phyloP scores from a whole-genome alignment of 2,888 invertebrate genomes.

The Beris chalybata region DNA sequence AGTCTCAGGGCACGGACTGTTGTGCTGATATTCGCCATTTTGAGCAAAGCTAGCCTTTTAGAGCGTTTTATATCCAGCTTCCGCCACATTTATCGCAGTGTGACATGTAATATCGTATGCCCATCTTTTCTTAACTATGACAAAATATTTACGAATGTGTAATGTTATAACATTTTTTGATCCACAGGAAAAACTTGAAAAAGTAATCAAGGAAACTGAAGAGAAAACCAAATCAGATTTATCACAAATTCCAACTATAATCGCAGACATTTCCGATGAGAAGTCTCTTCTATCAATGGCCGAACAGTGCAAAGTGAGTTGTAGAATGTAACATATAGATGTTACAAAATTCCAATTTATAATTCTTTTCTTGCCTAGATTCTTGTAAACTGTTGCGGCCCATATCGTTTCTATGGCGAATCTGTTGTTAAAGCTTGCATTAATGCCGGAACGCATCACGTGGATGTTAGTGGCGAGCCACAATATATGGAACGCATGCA shows the following conservation, averaged over 20 bases:
- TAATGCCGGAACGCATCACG: constrained; percentile 77
- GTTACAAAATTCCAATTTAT: neutral
- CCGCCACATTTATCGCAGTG: too few species aligned
- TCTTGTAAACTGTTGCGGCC: constrained; percentile 91
- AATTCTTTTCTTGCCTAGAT: constrained; percentile 38
- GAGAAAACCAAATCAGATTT: constrained; percentile 59
- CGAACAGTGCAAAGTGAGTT: constrained; percentile 65
- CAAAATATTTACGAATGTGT: too few species aligned
- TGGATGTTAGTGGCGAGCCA: constrained; percentile 94
- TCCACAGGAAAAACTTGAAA: constrained; percentile 56
- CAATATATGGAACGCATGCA: constrained; percentile 86
- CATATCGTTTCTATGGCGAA: constrained; percentile 85
- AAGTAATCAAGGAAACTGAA: constrained; percentile 57
- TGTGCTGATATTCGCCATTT: too few species aligned
- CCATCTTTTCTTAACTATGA: too few species aligned
- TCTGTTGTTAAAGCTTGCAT: constrained; percentile 87
- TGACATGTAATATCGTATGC: too few species aligned
- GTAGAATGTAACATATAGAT: neutral
- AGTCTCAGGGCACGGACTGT: too few species aligned
- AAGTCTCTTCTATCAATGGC: constrained; percentile 81
- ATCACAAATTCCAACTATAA: constrained; percentile 66
- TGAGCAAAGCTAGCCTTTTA: too few species aligned
- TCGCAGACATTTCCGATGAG: constrained; percentile 77
- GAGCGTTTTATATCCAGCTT: too few species aligned
- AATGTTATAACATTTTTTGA: neutral